These are phyloP conservation scores for Litoditis marina DNA, from an alignment of 2,888 invertebrate species.

Conservation along the genomic window DNA sequence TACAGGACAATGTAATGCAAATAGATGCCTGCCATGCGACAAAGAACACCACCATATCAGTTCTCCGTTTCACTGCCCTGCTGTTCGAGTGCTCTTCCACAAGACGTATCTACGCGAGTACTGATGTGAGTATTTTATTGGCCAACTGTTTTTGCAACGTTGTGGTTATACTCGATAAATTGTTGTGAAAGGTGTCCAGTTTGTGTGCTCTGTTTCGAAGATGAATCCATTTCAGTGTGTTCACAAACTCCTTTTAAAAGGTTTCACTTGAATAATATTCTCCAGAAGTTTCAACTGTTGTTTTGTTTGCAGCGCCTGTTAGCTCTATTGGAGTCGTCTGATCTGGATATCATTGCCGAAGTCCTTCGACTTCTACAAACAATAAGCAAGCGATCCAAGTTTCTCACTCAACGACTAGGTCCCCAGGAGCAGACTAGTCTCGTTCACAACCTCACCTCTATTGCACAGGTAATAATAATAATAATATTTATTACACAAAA, in stretches of 20 bases:
- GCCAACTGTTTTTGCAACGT: too few species aligned
- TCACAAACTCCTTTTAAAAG: too few species aligned
- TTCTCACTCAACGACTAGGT: slow-evolving; percentile 32
- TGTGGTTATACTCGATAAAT: not conserved
- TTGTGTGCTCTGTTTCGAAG: too few species aligned
- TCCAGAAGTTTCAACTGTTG: too few species aligned
- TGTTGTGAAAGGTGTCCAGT: not conserved
- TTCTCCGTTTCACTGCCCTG: slow-evolving; percentile 51
- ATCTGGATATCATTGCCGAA: slow-evolving; percentile 47
- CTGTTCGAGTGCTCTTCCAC: slow-evolving; percentile 58
- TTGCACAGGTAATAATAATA: slow-evolving; percentile 37
- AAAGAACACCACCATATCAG: slow-evolving; percentile 18
- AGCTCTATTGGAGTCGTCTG: slow-evolving; percentile 43
- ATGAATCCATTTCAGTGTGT: too few species aligned
- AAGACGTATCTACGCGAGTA: slow-evolving; percentile 49
- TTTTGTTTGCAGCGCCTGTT: slow-evolving; percentile 47
- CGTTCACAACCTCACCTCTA: slow-evolving; percentile 45
- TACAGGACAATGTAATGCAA: slow-evolving; percentile 7
- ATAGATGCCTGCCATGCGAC: slow-evolving; percentile 10
- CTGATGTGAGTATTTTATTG: slow-evolving; percentile 32
- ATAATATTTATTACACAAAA: too few species aligned
- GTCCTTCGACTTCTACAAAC: slow-evolving; percentile 48
- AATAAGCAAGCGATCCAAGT: slow-evolving; percentile 56
- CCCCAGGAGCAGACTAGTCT: slow-evolving; percentile 34
- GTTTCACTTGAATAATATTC: too few species aligned